phyloP scores from a whole-genome alignment of 2,888 invertebrate species.

The Parnassius orleans region DNA sequence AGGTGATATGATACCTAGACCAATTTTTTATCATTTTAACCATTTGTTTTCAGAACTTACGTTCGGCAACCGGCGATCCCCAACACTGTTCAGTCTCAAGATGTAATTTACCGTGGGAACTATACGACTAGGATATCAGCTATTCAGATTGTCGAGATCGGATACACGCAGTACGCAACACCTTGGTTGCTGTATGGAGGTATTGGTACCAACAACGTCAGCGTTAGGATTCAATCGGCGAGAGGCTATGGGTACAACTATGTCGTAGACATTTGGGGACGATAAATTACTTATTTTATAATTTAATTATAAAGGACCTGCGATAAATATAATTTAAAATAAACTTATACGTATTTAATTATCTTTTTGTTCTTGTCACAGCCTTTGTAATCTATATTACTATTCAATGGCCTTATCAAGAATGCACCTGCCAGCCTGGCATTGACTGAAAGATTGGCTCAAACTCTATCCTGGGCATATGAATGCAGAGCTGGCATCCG shows the following conservation, averaged over 20 bases:
- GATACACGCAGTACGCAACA: constrained; percentile 51
- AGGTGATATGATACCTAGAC: too few species aligned
- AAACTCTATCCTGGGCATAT: too few species aligned
- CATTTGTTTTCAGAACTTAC: constrained; percentile 41
- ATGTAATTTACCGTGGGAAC: constrained; percentile 54
- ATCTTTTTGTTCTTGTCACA: too few species aligned
- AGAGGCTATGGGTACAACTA: constrained; percentile 62
- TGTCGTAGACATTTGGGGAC: constrained; percentile 57
- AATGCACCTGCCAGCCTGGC: too few species aligned
- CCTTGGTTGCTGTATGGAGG: constrained; percentile 47
- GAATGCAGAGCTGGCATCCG: too few species aligned
- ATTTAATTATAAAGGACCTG: too few species aligned
- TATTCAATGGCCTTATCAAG: too few species aligned
- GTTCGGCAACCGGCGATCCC: constrained; percentile 40
- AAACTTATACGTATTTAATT: too few species aligned
- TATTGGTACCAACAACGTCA: constrained; percentile 46
- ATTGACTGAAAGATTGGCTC: too few species aligned
- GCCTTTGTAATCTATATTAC: too few species aligned
- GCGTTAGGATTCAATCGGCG: constrained; percentile 51
- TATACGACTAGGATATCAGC: constrained; percentile 47
- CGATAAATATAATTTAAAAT: too few species aligned
- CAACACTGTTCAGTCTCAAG: constrained; percentile 56
- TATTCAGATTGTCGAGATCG: constrained; percentile 52
- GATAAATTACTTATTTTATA: constrained; percentile 7
- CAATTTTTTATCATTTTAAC: too few species aligned